Evolutionary conservation across 2,797 vertebrate genomes (phyloP).

Genomic region (Sebastes nivosus): DNA sequence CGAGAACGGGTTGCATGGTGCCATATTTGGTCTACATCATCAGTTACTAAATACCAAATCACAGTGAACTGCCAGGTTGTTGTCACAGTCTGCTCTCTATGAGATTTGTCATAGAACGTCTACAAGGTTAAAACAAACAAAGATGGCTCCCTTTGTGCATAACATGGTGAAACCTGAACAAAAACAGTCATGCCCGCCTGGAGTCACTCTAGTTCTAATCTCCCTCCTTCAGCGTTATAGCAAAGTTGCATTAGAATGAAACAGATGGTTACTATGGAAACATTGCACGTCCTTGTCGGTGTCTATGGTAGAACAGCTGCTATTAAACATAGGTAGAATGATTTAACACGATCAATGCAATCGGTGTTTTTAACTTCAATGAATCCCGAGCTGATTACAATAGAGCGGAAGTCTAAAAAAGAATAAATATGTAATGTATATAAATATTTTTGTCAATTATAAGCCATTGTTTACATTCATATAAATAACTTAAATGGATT

Average conservation of each 20-base stretch:
- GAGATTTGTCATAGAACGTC: constrained; percentile 20
- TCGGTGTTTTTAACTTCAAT: constrained; percentile 2
- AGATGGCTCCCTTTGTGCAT: constrained; percentile 30
- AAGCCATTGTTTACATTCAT: background rate
- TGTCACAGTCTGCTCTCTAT: constrained; percentile 6
- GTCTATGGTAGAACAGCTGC: constrained; percentile 35
- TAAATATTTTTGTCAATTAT: background rate
- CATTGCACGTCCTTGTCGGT: constrained; percentile 31
- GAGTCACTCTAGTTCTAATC: constrained; percentile 46
- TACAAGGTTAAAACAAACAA: constrained; percentile 41
- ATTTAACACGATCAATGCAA: constrained; percentile 30
- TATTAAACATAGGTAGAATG: constrained; percentile 36
- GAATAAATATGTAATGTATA: background rate
- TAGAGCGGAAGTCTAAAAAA: background rate
- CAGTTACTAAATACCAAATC: background rate
- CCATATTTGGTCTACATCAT: constrained; percentile 7
- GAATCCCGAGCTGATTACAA: background rate
- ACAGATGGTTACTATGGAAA: constrained; percentile 62
- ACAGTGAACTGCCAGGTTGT: background rate
- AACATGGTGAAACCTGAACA: constrained; percentile 40
- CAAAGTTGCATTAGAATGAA: constrained; percentile 42
- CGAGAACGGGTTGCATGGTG: background rate
- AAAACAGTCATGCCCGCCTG: constrained; percentile 38
- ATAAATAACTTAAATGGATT: background rate
- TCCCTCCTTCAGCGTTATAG: constrained; percentile 34